Conservation (phyloP, 2,113 vertebrate species). For the Paramisgurnus dabryanus region DNA sequence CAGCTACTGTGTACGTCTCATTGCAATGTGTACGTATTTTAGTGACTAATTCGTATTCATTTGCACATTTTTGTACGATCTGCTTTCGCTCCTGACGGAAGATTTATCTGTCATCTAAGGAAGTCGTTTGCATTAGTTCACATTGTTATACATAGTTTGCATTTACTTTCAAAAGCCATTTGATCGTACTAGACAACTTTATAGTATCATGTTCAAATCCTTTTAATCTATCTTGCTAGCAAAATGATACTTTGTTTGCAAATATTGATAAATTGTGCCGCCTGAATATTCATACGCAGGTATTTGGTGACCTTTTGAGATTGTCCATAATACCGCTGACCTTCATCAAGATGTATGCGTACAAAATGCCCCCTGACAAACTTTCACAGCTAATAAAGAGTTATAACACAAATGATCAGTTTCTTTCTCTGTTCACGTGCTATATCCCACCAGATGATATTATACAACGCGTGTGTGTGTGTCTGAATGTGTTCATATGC, state of each 20-base stretch:
- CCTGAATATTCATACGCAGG: constrained; percentile 32
- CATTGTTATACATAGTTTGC: too few relatives aligned
- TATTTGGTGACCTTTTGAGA: constrained; percentile 19
- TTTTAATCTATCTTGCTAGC: not conserved
- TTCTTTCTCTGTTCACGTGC: constrained; percentile 48
- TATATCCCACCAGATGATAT: not conserved
- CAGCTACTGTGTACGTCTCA: too few relatives aligned
- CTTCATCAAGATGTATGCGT: constrained; percentile 32
- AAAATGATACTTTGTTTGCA: not conserved
- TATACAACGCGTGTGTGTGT: not conserved
- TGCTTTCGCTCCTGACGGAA: too few relatives aligned
- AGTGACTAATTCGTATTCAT: too few relatives aligned
- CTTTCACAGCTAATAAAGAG: constrained; percentile 89
- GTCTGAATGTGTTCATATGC: not conserved
- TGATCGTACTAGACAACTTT: not conserved
- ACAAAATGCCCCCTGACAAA: constrained; percentile 75
- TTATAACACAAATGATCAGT: constrained; percentile 86
- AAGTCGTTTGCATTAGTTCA: too few relatives aligned
- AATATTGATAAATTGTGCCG: constrained; percentile 4
- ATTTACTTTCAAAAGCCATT: too few relatives aligned
- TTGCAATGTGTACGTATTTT: too few relatives aligned
- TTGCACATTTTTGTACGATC: too few relatives aligned
- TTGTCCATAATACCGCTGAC: constrained; percentile 31
- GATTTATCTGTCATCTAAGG: too few relatives aligned
- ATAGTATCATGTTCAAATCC: not conserved